These are phyloP conservation scores for Neolamprologus toae DNA, from an alignment of 2,113 vertebrate genomes.

Conservation along the genomic window DNA sequence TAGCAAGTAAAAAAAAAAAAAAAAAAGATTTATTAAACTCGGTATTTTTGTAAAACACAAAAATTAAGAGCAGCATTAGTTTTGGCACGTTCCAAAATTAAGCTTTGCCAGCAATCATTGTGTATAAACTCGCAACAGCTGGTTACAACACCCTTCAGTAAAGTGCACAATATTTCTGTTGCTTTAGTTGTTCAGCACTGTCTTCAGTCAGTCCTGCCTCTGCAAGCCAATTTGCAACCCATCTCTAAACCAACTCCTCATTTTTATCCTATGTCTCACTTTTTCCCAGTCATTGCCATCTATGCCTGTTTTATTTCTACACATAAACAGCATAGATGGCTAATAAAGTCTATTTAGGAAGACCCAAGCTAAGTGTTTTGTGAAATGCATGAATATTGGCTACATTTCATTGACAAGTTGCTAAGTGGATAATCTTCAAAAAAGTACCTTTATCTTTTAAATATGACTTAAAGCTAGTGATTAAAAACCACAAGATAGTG, in stretches of 20 bases:
- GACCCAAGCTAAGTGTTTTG: neutral
- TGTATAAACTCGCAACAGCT: neutral
- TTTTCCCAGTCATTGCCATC: neutral
- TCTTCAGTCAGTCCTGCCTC: neutral
- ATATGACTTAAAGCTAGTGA: neutral
- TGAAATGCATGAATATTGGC: neutral
- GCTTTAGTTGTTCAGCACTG: neutral
- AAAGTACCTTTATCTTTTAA: neutral
- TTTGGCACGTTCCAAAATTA: neutral
- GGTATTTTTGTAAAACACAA: accelerated
- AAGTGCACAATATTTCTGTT: neutral
- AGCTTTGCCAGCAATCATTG: accelerated
- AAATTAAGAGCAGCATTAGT: neutral
- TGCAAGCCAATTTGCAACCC: neutral
- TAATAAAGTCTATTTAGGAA: neutral
- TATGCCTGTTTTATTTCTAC: neutral
- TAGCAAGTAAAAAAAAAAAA: neutral
- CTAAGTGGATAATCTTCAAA: neutral
- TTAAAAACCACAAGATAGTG: neutral
- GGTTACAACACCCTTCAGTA: neutral
- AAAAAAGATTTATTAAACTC: neutral
- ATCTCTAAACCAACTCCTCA: neutral
- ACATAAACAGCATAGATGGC: accelerated
- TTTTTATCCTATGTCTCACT: neutral
- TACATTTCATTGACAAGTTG: neutral